Evolutionary conservation across 2,888 invertebrate genomes (phyloP), one percentile per base, ranked within the genome.

Genomic region (Pachliopta kotzebuea): DNA sequence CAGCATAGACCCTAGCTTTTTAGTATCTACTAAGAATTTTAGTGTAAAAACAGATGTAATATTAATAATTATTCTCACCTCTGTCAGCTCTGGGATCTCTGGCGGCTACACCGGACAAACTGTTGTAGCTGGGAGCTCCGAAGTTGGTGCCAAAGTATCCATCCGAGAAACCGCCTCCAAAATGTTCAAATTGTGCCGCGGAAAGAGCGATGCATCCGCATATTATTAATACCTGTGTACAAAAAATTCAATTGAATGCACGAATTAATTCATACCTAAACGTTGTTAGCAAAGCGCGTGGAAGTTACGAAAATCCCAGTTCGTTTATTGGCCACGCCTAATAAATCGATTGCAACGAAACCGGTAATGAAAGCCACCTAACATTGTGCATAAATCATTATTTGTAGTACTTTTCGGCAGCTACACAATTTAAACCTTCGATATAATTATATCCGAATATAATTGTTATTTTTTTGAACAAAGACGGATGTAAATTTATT

Each of bases 41-140:
- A 8, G 6, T 4, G 18, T 45, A 45, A 45, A 45, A 45, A 7
- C 4, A 7, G 4, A 45, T 18, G 8, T 45, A n/a, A 45, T n/a
- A 45, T 6, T 45, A 45, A 45, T 2, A 8, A 37, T 37, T 11
- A 2, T 14, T 45, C n/a, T 17, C 81, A 92, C 92, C 92, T 79
- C 83, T 90, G 76, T 94, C 93, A 55, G 91, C 92, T 78, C 94
- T 85, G 26, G 94, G 93, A 75, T 94, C 94, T 74, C 94, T 91
- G 50, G 86, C 81, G 11, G 85, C 85, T 3, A 89, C 88, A 20
- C 81, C 73, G 2, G 89, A 81, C 11, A 92, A 79, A 23, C 82
- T 81, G 67, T 87, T 92, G 63, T 86, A 84, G 60, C 81, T 84
- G 56, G 89, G 88, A 24, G 83, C 86, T 53, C 90, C 91, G 42